phyloP scores from a whole-genome alignment of 2,888 invertebrate species.

The Venusia cambrica region DNA sequence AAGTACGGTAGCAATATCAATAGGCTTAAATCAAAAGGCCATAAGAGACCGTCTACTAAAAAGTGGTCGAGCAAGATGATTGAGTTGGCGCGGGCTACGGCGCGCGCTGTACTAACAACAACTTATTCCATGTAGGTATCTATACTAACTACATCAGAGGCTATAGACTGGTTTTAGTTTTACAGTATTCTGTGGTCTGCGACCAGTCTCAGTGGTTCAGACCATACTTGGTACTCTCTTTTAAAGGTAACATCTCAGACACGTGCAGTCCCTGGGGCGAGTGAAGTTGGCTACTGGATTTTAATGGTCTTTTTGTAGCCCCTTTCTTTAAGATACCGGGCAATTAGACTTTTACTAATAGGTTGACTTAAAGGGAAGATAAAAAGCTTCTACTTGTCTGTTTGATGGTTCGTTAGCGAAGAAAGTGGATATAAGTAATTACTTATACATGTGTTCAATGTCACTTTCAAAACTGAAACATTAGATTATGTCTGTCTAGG shows the following conservation, averaged over 20 bases:
- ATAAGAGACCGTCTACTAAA: slow-evolving; percentile 46
- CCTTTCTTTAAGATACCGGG: slow-evolving; percentile 39
- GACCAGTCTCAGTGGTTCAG: slow-evolving; percentile 20
- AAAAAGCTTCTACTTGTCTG: too few relatives aligned
- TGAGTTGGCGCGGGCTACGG: slow-evolving; percentile 41
- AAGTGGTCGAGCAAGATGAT: slow-evolving; percentile 63
- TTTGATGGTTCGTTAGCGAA: too few relatives aligned
- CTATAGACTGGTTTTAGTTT: slow-evolving; percentile 25
- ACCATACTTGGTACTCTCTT: slow-evolving; percentile 46
- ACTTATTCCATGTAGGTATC: too few relatives aligned
- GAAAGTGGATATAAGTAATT: too few relatives aligned
- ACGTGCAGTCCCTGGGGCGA: slow-evolving; percentile 56
- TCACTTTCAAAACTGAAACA: too few relatives aligned
- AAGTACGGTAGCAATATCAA: slow-evolving; percentile 31
- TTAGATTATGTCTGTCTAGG: too few relatives aligned
- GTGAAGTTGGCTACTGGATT: slow-evolving; percentile 58
- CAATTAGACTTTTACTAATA: slow-evolving; percentile 8
- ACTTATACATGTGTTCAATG: too few relatives aligned
- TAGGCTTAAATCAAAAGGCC: slow-evolving; percentile 38
- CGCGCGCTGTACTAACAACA: slow-evolving; percentile 38
- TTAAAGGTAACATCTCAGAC: slow-evolving; percentile 26
- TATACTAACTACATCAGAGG: slow-evolving; percentile 28
- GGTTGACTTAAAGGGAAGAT: slow-evolving; percentile 2
- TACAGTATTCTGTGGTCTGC: slow-evolving; percentile 15
- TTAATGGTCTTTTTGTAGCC: slow-evolving; percentile 62